These are phyloP conservation scores for Tipula confusa DNA, from an alignment of 2,888 invertebrate genomes.

Conservation along the genomic window DNA sequence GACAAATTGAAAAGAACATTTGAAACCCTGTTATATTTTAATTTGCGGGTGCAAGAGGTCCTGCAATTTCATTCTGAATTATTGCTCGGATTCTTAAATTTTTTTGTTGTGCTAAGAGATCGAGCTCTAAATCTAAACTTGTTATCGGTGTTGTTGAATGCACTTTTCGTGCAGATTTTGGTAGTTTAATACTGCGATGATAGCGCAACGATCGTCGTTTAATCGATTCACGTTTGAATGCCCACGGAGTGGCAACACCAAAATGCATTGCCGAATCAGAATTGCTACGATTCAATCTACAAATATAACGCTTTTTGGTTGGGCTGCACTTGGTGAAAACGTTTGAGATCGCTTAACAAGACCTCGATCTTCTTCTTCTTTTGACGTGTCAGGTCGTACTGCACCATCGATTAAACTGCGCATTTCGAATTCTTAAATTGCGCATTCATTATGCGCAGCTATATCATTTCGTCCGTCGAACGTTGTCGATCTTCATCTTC, in stretches of 20 bases:
- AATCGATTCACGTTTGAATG: conserved; percentile 86
- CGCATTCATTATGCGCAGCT: conserved; percentile 63
- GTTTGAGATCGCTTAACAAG: conserved; percentile 92
- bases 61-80: no score
- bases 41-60: no score
- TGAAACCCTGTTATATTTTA: no score
- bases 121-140: conserved; percentile 86
- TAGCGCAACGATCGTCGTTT: conserved; percentile 87
- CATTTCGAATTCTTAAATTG: conserved; percentile 76
- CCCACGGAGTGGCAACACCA: conserved; percentile 51
- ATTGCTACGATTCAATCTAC: conserved; percentile 91
- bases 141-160: conserved; percentile 67
- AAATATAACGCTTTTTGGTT: conserved; percentile 83
- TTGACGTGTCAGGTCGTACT: conserved; percentile 38
- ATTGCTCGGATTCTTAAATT: conserved; percentile 72
- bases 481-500: conserved; percentile 48
- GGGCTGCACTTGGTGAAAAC: conserved; percentile 89
- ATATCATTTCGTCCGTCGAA: conserved; percentile 48
- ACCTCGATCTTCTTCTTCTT: conserved; percentile 54
- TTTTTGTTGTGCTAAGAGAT: conserved; percentile 87
- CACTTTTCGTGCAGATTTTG: conserved; percentile 52
- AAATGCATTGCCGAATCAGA: conserved; percentile 95
- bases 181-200: conserved; percentile 57
- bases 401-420: conserved; percentile 51
- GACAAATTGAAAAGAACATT: no score